Percentiles rank a stretch among this genome's conserved stretches.
phyloP scores from a whole-genome alignment of 2,113 vertebrate species.

The Oncorhynchus nerka region DNA sequence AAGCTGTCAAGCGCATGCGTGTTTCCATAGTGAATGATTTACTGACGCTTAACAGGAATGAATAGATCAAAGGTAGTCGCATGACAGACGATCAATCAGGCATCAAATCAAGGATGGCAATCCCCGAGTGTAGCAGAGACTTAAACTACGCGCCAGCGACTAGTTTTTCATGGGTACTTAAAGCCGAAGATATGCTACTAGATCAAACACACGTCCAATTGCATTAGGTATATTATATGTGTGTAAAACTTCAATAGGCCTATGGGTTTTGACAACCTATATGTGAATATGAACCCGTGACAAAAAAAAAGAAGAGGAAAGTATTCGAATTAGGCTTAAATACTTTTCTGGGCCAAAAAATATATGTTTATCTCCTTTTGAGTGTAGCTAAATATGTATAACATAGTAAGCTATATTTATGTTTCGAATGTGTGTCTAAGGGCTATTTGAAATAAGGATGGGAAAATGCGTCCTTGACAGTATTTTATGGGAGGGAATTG shows the following conservation, averaged over 20 bases:
- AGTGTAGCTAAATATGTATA: background rate
- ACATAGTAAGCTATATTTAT: background rate
- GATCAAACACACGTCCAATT: background rate
- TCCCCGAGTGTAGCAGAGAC: constrained; percentile 63
- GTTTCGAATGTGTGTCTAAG: background rate
- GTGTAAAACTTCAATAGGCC: background rate
- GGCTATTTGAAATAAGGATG: background rate
- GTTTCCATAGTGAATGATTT: constrained; percentile 76
- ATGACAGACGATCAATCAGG: constrained; percentile 83
- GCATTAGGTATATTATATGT: background rate
- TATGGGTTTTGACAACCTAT: background rate
- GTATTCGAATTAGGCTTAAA: background rate
- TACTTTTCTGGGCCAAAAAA: too few relatives aligned
- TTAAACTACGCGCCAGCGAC: constrained; percentile 47
- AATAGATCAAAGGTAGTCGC: constrained; percentile 80
- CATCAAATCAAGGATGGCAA: constrained; percentile 81
- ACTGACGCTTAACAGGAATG: constrained; percentile 81
- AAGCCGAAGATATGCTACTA: background rate
- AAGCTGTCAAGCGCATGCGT: constrained; percentile 69
- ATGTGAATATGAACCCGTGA: background rate
- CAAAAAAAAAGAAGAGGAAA: background rate
- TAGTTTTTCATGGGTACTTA: constrained; percentile 41
- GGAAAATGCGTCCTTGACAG: background rate
- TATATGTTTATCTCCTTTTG: background rate
- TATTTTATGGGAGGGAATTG: background rate